Evolutionary conservation across 1,140 invertebrate species (phyloP), one percentile per base, ranked within the genome.

Genomic region (Penaeus indicus): DNA sequence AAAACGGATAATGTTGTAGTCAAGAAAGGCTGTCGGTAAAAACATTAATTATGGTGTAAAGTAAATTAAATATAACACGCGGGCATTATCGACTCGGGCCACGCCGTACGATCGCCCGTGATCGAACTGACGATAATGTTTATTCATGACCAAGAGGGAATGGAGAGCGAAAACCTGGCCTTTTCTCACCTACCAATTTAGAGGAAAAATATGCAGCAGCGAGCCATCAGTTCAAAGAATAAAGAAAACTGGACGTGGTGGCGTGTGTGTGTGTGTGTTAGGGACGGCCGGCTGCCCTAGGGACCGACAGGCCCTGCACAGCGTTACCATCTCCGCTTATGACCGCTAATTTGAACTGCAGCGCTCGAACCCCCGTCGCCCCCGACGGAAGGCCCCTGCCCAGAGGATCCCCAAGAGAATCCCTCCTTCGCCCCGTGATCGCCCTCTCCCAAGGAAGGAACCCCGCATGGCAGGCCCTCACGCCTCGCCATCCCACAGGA

Each of bases 1-100:
- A 81, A 81, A 86, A 86, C 85, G 85, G 69, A 78, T 78, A 77
- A 78, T 85, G 84, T 85, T 78, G 84, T 85, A 78, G 84, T 85
- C 72, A 85, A 78, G 60, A 61, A 77, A 85, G 84, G 60, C 21
- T 62, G 72, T 72, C 25, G 77, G 77, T 22, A 80, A 86, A 80
- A 86, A 80, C 85, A 86, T 86, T 86, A 86, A 86, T 86, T 86
- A 86, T 67, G 64, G 47, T 79, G 85, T 80, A 86, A 86, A 86
- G 85, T 86, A 86, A 86, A 86, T 86, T 86, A 86, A 86, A 86
- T 86, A 64, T 75, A 86, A 47, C 77, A 79, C 61, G 25, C 22
- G 64, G 61, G 47, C 22, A 32, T 7, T 27, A 47, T 47, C 47
- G 47, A 47, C 47, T 47, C 47, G 11, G 47, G 47, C 47, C 47